Base-by-base conservation (phyloP, 2,888 invertebrate species). In the Ceratothoa steindachneri region DNA sequence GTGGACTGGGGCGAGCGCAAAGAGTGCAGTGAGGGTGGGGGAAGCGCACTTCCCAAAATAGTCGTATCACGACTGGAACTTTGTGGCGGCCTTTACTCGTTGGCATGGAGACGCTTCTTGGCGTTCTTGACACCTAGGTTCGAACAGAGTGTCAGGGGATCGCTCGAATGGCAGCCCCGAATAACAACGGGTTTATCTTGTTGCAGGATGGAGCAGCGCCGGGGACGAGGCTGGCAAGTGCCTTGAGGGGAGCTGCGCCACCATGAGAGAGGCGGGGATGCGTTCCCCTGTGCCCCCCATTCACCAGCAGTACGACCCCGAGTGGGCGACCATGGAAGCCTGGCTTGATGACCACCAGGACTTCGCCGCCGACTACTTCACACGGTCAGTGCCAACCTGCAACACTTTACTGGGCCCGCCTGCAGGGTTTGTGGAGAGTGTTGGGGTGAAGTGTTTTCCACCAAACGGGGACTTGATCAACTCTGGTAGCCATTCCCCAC, bases 271-370 rank as follows among this genome's bases (percentile, higher is more conserved):
- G 12, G 12, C 24, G 60, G 60, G 60, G 2, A 12, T 60, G 27
- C 1, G 60, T n/a, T 1, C 2, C 19, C 60, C 60, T 1, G 24
- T 60, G 1, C 60, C 1, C 19, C 60, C 60, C 60, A 1, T 30
- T 15, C 29, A 2, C 15, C 67, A 29, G 12, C 30, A 67, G 15
- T 93, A 93, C 85, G 92, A 93, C 86, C 90, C 92, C 81, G 93
- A 93, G 85, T 92, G 92, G 85, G 91, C 93, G 75, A 90, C 91
- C 81, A 93, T 95, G 87, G 95, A 96, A 86, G 90, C 93, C 82
- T 97, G 96, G 96, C 89, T 97, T 81, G 96, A 97, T 86, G 95
- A 95, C 85, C 95, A 97, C 87, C 95, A 93, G 82, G 94, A 95
- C 85, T 97, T 96, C 85, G 92, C 93, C 81, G 92, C 94, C 85